Percentiles rank a stretch among this genome's conserved stretches.
Evolutionary conservation across 2,888 invertebrate genomes (phyloP).

Genomic region (Drosophila meridionalis): DNA sequence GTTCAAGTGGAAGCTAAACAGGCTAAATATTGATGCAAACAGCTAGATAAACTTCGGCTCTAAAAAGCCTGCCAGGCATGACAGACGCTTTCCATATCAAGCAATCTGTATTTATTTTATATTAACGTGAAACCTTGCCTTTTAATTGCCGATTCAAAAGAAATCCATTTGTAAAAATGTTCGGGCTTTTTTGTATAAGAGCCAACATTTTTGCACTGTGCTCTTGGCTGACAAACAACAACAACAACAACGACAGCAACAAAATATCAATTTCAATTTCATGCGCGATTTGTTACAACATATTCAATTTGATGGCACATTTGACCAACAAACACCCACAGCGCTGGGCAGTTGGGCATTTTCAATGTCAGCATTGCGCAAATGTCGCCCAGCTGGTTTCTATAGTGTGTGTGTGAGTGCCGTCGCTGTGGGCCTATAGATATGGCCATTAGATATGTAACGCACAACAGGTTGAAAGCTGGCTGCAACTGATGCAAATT

Average conservation of each 20-base stretch:
- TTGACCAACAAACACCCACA: conserved; percentile 69
- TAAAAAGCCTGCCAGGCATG: conserved; percentile 22
- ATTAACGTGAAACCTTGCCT: conserved; percentile 45
- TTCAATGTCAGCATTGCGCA: conserved; percentile 78
- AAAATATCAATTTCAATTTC: conserved; percentile 49
- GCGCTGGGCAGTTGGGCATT: conserved; percentile 56
- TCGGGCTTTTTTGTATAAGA: conserved; percentile 1
- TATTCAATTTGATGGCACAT: conserved; percentile 65
- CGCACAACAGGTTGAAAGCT: conserved; percentile 2
- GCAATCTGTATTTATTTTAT: conserved; percentile 21
- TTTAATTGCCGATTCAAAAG: conserved; percentile 51
- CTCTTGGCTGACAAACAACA: conserved; percentile 13
- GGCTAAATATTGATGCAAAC: conserved; percentile 40
- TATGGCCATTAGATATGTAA: conserved; percentile 17
- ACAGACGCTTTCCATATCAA: conserved; percentile 10
- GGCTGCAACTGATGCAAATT: background rate
- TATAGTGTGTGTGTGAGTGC: conserved; percentile 16
- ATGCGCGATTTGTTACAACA: conserved; percentile 70
- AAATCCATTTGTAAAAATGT: conserved; percentile 19
- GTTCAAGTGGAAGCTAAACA: conserved; percentile 8
- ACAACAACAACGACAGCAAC: background rate
- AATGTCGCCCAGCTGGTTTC: conserved; percentile 54
- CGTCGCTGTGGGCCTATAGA: conserved; percentile 4
- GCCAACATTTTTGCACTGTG: conserved; percentile 35
- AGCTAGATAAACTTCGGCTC: conserved; percentile 36